A percentile compares a stretch with the other conserved stretches of the same genome.
These are phyloP conservation scores for Pseudochirops cupreus DNA, from an alignment of 2,797 vertebrate genomes.

Conservation along the genomic window DNA sequence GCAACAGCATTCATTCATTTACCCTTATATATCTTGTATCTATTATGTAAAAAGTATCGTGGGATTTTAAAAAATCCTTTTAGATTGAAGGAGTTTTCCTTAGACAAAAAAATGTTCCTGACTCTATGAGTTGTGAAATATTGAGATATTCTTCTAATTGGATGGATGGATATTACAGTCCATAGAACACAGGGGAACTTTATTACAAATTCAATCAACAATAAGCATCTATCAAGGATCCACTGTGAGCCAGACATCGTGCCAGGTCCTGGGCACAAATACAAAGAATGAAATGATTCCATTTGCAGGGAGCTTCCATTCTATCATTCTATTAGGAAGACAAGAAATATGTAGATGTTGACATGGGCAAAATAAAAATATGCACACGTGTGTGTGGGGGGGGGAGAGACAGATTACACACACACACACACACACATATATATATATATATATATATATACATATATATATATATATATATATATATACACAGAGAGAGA, in stretches of 20 bases:
- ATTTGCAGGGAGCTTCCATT: not conserved
- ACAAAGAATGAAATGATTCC: not conserved
- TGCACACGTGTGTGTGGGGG: not conserved
- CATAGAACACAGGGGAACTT: not conserved
- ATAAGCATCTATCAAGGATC: not conserved
- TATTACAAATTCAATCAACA: not conserved
- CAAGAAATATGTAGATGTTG: not conserved
- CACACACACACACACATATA: too few relatives aligned
- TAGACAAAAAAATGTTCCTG: not conserved
- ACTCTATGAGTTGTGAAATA: not conserved
- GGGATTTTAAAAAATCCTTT: not conserved
- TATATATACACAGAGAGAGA: too few relatives aligned
- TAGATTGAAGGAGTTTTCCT: not conserved
- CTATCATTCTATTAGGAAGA: not conserved
- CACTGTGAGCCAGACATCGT: not conserved
- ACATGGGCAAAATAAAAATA: not conserved
- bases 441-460: too few relatives aligned
- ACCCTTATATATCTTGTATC: not conserved
- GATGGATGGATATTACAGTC: not conserved
- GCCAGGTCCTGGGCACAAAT: not conserved
- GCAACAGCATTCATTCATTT: slow-evolving; percentile 1
- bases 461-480: too few relatives aligned
- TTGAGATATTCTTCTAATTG: not conserved
- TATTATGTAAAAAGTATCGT: not conserved
- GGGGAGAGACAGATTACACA: too few relatives aligned